Base-by-base conservation (phyloP, 2,113 vertebrate genomes). In the Xiphophorus hellerii region DNA sequence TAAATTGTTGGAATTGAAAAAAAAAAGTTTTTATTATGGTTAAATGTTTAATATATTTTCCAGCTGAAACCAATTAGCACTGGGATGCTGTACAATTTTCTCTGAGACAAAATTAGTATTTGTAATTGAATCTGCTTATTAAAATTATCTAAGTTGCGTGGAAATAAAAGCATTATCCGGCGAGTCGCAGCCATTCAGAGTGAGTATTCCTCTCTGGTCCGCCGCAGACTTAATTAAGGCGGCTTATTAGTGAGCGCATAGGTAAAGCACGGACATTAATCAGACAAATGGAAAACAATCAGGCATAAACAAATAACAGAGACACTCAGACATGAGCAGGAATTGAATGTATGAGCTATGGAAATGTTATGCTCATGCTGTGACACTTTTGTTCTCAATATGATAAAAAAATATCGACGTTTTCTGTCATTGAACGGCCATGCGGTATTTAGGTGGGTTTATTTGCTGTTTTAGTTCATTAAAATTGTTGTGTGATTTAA, bases 221-320 rank as follows among this genome's bases (percentile, higher is more conserved):
- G 42, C 70, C 69, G 48, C 69, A 70, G 69, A 76, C 71, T 70
- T 80, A 87, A 84, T 85, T 79, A 84, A 71, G 60, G 27, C 31
- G 77, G 80, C 74, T 79, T 78, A 89, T 85, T 83, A 76, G 75
- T 66, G 74, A 73, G 72, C 69, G 30, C 20, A 28, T 73, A 81
- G 70, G 83, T 87, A 85, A 83, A 74, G 84, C 75, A 74, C 1
- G 42, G 51, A 60, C 77, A 65, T 83, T 84, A 87, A 85, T 83
- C 72, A 30, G 77, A 73, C 79, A 30, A 62, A 80, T 8, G 14
- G 60, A 80, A 81, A 81, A 82, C 78, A 84, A 77, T 78, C 73
- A 65, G 66, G 71, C 48, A 61, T 58, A 78, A 81, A 77, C 73
- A 78, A 71, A 70, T 76, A 63, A 73, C 37, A 37, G 66, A 25